phyloP scores from a whole-genome alignment of 2,888 invertebrate species.

The Leptinotarsa juncta region DNA sequence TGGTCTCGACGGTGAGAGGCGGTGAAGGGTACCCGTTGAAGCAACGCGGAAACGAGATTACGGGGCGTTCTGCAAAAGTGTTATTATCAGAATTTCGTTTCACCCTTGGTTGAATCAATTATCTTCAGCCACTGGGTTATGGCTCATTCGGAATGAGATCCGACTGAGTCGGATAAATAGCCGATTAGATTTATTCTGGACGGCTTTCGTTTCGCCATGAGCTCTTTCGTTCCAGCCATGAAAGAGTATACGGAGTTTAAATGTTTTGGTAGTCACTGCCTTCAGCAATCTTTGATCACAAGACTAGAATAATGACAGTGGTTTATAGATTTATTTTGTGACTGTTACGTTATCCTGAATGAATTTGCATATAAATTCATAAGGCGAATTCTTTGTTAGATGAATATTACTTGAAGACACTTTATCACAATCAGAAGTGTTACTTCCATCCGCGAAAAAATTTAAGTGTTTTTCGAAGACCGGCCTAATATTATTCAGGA shows the following conservation, averaged over 20 bases:
- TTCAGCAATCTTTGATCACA: no score
- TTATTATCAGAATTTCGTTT: slow-evolving; percentile 34
- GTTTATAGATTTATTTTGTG: no score
- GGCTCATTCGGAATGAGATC: background rate
- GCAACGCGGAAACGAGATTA: slow-evolving; percentile 26
- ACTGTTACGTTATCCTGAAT: no score
- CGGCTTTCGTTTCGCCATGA: background rate
- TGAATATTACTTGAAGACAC: no score
- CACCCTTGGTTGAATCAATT: slow-evolving; percentile 34
- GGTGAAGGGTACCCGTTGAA: background rate
- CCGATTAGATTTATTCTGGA: background rate
- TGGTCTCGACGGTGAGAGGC: slow-evolving; percentile 4
- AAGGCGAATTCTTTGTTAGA: no score
- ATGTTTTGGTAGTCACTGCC: background rate
- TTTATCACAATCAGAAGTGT: no score
- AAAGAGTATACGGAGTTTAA: background rate
- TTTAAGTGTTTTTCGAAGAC: no score
- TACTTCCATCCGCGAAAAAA: no score
- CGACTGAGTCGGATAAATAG: slow-evolving; percentile 5
- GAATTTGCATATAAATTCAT: no score
- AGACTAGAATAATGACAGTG: background rate
- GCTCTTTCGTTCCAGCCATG: background rate
- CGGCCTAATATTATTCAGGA: no score
- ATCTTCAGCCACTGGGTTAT: slow-evolving; percentile 14
- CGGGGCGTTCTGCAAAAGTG: slow-evolving; percentile 25